Percentiles rank a stretch among this genome's conserved stretches.
Evolutionary conservation across 1,140 invertebrate genomes (phyloP).

Genomic region (Brachionus sp.): DNA sequence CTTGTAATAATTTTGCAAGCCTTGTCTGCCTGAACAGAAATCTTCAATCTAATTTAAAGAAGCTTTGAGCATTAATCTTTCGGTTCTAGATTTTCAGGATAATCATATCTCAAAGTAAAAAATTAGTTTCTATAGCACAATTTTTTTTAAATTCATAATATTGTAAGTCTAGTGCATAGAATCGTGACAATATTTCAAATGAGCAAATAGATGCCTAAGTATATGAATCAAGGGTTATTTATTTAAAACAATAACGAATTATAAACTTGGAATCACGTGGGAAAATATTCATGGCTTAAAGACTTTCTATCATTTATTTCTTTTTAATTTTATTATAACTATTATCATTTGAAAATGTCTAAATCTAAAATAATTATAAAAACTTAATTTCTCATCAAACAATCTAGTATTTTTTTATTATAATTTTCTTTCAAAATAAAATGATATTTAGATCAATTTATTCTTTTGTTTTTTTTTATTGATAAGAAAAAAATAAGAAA

Average conservation of each 20-base stretch:
- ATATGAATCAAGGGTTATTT: background rate
- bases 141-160: background rate
- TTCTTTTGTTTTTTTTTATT: background rate
- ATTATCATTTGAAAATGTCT: background rate
- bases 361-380: background rate
- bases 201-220: background rate
- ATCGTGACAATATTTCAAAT: background rate
- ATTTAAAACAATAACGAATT: background rate
- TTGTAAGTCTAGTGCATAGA: background rate
- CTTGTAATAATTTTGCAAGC: background rate
- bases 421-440: background rate
- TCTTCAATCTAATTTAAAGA: background rate
- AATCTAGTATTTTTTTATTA: background rate
- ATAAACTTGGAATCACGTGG: background rate
- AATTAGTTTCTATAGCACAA: background rate
- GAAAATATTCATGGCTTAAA: background rate
- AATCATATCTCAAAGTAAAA: background rate
- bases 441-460: background rate
- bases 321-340: background rate
- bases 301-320: background rate
- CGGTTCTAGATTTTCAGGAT: background rate
- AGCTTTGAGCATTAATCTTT: background rate
- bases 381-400: background rate
- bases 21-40: background rate
- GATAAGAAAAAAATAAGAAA: background rate